Evolutionary conservation across 2,797 vertebrate species (phyloP).

Genomic region (Heterohyrax brucei): DNA sequence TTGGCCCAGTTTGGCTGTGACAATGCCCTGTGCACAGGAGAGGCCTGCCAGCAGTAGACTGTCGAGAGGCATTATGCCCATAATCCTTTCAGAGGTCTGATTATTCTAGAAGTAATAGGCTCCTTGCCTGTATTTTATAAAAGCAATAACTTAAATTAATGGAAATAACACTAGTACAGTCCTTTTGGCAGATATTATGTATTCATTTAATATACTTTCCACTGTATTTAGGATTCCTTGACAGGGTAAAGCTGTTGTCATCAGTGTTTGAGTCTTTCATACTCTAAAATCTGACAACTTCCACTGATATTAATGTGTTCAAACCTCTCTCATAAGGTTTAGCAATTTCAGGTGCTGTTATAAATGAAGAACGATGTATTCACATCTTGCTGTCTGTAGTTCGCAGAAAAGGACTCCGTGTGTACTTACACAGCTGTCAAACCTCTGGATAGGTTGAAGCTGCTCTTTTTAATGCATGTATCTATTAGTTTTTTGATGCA

Average conservation of each 20-base stretch:
- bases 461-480: neutral
- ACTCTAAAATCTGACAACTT: conserved; percentile 58
- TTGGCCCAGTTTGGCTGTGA: neutral
- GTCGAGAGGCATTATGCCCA: neutral
- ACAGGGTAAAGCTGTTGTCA: conserved; percentile 72
- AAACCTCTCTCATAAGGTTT: conserved; percentile 37
- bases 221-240: conserved; percentile 72
- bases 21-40: neutral
- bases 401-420: conserved; percentile 45
- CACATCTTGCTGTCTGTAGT: conserved; percentile 22
- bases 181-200: conserved; percentile 62
- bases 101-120: conserved; percentile 75
- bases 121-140: conserved; percentile 63
- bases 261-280: conserved; percentile 69
- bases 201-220: conserved; percentile 67
- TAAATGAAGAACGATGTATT: conserved; percentile 63
- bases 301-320: neutral
- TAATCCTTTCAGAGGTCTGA: conserved; percentile 63
- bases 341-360: conserved; percentile 58
- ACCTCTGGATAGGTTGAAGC: conserved; percentile 12
- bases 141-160: conserved; percentile 80
- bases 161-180: conserved; percentile 50
- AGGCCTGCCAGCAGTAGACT: neutral
- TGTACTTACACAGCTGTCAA: conserved; percentile 7
- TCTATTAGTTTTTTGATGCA: conserved; percentile 24